These are phyloP conservation scores for Anguilla rostrata DNA, from an alignment of 2,113 vertebrate species.

Conservation along the genomic window DNA sequence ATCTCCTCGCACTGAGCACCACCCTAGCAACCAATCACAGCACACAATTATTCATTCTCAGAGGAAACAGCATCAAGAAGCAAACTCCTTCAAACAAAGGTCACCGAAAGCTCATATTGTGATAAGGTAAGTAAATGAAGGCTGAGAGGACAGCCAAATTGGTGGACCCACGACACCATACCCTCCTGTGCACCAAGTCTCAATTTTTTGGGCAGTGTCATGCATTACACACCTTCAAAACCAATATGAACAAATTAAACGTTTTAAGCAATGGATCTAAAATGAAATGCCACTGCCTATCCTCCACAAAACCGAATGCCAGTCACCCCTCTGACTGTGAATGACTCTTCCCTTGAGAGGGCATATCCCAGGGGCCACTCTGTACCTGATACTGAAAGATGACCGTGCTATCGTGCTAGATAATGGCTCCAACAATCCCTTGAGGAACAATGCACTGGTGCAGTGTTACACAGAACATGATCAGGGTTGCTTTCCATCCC, in stretches of 20 bases:
- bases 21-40: not conserved
- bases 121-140: not conserved
- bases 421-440: not conserved
- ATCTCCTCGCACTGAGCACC: not conserved
- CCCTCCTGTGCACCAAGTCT: not conserved
- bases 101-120: not conserved
- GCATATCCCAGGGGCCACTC: not conserved
- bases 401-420: not conserved
- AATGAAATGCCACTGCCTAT: not conserved
- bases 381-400: not conserved
- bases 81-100: not conserved
- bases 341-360: not conserved
- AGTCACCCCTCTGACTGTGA: not conserved
- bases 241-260: not conserved
- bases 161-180: not conserved
- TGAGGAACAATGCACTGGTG: not conserved
- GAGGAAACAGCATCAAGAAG: not conserved
- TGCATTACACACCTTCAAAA: not conserved
- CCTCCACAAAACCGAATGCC: not conserved
- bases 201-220: not conserved
- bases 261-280: not conserved
- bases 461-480: constrained; percentile 9
- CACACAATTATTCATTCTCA: not conserved
- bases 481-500: constrained; percentile 6
- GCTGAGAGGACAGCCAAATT: not conserved